Evolutionary conservation across 2,113 vertebrate genomes (phyloP).

Genomic region (Sinocyclocheilus grahami): DNA sequence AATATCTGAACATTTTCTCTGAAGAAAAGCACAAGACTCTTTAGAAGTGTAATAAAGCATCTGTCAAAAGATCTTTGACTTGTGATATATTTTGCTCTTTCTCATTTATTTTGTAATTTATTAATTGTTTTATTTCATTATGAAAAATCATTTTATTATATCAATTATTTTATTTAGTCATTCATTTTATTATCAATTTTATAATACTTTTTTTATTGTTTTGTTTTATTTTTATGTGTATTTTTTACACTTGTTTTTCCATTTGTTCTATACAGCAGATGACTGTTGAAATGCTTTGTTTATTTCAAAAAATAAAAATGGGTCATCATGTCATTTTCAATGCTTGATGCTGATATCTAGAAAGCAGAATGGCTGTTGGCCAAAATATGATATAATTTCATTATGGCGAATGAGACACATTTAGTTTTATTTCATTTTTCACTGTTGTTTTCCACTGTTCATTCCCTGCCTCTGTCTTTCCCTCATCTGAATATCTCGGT

Average conservation of each 20-base stretch:
- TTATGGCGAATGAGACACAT: background rate
- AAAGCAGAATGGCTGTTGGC: background rate
- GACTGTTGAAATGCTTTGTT: background rate
- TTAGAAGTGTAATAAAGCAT: slow-evolving; percentile 16
- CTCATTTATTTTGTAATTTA: background rate
- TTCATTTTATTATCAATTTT: background rate
- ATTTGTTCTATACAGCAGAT: background rate
- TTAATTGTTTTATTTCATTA: too few relatives aligned
- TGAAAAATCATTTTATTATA: background rate
- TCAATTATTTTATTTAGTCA: background rate
- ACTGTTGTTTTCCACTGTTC: background rate
- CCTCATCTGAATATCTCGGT: slow-evolving; percentile 36
- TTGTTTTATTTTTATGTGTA: background rate
- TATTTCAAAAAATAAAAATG: background rate
- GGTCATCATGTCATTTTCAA: background rate
- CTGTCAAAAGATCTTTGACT: background rate
- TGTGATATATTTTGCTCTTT: background rate
- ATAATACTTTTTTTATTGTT: background rate
- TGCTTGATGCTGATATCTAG: background rate
- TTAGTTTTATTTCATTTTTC: slow-evolving; percentile 5
- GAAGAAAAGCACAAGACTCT: background rate
- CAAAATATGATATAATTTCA: background rate
- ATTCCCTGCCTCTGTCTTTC: background rate
- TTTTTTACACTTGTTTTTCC: background rate
- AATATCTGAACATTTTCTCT: slow-evolving; percentile 9